Percentiles rank a stretch among this genome's conserved stretches.
Evolutionary conservation across 2,888 invertebrate genomes (phyloP).

Genomic region (Cryptus viduatorius): DNA sequence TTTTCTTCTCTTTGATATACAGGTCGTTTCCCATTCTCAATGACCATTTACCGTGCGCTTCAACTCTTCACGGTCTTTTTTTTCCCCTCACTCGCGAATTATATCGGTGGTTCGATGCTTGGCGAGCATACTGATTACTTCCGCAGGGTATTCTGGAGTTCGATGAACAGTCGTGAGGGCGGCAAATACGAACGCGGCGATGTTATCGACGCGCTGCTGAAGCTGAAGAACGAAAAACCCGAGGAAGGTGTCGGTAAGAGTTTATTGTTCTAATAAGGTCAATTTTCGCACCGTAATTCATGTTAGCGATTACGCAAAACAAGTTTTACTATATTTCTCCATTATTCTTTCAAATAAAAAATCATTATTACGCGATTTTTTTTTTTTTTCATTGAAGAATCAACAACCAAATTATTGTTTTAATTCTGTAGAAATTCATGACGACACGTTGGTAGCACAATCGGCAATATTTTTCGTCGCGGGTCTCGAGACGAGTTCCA

Average conservation of each 20-base stretch:
- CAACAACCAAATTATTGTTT: background rate
- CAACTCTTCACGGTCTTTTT: conserved; percentile 74
- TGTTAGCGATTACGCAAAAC: too few species aligned
- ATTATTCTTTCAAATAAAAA: background rate
- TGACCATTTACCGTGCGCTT: conserved; percentile 24
- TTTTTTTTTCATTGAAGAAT: conserved; percentile 3
- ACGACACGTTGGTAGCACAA: conserved; percentile 77
- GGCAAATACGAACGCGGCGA: conserved; percentile 77
- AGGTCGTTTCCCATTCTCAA: conserved; percentile 60
- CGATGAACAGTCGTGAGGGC: conserved; percentile 75
- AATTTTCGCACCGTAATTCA: too few species aligned
- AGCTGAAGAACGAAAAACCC: conserved; percentile 75
- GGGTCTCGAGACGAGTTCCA: conserved; percentile 76
- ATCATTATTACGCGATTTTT: background rate
- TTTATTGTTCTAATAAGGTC: too few species aligned
- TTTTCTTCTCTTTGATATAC: background rate
- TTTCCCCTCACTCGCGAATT: conserved; percentile 72
- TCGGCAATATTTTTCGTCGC: conserved; percentile 79
- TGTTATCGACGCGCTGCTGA: conserved; percentile 76
- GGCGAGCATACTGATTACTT: conserved; percentile 73
- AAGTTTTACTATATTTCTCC: too few species aligned
- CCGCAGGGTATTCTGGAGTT: conserved; percentile 78
- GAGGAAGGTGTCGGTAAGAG: conserved; percentile 74
- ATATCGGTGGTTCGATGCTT: conserved; percentile 63
- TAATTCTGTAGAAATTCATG: conserved; percentile 73